Evolutionary conservation across 2,113 vertebrate genomes (phyloP).

Genomic region (Notiomystis cincta): DNA sequence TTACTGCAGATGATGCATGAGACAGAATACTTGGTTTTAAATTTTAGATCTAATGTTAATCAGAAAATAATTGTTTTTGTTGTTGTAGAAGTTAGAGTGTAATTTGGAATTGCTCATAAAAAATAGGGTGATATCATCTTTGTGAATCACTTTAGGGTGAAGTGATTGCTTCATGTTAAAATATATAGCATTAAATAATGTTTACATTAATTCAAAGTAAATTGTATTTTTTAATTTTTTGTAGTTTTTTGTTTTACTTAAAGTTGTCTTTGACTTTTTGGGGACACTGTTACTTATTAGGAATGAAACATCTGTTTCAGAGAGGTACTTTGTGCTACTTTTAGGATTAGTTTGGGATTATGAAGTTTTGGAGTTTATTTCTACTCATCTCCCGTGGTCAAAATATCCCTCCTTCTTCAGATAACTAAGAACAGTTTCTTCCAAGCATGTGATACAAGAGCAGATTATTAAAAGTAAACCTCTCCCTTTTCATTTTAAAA

Average conservation of each 20-base stretch:
- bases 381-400: not conserved
- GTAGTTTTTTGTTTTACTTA: not conserved
- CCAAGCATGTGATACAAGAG: fast-evolving
- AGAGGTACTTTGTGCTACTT: not conserved
- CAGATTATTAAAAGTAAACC: not conserved
- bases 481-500: not conserved
- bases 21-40: not conserved
- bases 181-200: not conserved
- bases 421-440: not conserved
- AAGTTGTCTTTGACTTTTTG: not conserved
- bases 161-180: not conserved
- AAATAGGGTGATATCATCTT: not conserved
- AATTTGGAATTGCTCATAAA: not conserved
- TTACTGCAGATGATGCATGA: not conserved
- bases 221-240: not conserved
- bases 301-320: not conserved
- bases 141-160: not conserved
- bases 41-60: not conserved
- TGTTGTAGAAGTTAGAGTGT: not conserved
- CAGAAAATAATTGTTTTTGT: not conserved
- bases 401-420: not conserved
- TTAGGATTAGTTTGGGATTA: not conserved
- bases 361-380: not conserved
- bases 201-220: not conserved
- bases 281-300: not conserved